Percentiles rank a stretch among this genome's conserved stretches.
Evolutionary conservation across 1,140 invertebrate genomes (phyloP).

Genomic region (Cherax destructor): DNA sequence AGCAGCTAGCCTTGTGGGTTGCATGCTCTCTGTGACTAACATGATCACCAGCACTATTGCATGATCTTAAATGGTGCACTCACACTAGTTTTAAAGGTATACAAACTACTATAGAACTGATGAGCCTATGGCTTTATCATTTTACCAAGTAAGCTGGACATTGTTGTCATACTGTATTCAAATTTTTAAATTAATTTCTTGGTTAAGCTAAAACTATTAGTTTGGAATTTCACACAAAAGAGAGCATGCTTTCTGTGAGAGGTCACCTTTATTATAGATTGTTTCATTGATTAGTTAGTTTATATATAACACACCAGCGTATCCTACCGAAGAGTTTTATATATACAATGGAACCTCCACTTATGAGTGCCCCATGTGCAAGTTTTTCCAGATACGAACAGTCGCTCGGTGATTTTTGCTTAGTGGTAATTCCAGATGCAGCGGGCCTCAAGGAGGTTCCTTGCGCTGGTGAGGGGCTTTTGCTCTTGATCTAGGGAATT

Average conservation of each 20-base stretch:
- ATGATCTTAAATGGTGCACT: conserved; percentile 40
- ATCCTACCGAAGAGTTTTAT: no score
- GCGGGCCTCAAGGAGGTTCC: no score
- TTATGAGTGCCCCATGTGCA: no score
- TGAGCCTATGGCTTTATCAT: background rate
- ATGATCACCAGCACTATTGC: conserved; percentile 34
- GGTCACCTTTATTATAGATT: conserved; percentile 11
- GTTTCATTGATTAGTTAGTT: background rate
- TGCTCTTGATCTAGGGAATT: no score
- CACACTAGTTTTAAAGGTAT: conserved; percentile 15
- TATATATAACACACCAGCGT: no score
- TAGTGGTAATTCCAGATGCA: no score
- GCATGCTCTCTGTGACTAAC: conserved; percentile 44
- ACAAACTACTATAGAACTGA: conserved; percentile 10
- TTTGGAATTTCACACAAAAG: conserved; percentile 6
- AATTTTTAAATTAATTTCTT: background rate
- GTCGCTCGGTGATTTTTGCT: no score
- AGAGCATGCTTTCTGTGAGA: conserved; percentile 27
- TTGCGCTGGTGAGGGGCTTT: no score
- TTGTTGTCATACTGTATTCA: background rate
- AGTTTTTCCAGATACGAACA: no score
- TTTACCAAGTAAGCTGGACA: background rate
- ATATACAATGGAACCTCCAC: no score
- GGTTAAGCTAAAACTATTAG: background rate
- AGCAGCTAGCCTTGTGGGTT: background rate